These are phyloP conservation scores for Tangara arthus DNA, from an alignment of 2,797 vertebrate genomes.

Conservation along the genomic window DNA sequence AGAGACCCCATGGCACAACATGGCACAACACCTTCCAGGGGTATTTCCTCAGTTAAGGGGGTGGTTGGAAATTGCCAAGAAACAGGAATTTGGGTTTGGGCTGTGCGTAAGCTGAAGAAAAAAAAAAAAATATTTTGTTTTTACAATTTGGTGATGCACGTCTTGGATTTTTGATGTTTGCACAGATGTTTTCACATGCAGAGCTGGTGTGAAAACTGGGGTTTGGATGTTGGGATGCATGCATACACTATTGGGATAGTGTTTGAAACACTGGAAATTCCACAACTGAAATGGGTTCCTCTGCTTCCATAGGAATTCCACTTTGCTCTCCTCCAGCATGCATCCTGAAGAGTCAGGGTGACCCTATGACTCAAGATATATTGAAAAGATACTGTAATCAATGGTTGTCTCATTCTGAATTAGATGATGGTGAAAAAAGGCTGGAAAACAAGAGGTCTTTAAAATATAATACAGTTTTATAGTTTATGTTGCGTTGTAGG, in stretches of 20 bases:
- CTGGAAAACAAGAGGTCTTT: not conserved
- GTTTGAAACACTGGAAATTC: not conserved
- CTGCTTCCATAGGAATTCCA: not conserved
- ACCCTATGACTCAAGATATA: not conserved
- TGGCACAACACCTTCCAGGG: not conserved
- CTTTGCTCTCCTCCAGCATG: not conserved
- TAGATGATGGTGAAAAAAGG: not conserved
- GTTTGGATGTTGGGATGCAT: not conserved
- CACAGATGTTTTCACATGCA: not conserved
- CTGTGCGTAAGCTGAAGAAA: not conserved
- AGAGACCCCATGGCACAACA: too few relatives aligned
- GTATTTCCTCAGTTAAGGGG: fast-evolving
- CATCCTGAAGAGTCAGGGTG: not conserved
- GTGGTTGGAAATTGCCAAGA: not conserved
- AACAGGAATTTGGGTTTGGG: not conserved
- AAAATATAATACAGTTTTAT: not conserved
- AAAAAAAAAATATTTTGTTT: not conserved
- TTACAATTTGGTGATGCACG: not conserved
- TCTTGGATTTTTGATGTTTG: not conserved
- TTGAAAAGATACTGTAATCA: not conserved
- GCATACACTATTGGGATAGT: too few relatives aligned
- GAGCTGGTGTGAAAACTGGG: not conserved
- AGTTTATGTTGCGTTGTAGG: not conserved
- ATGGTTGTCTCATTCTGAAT: not conserved
- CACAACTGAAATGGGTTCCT: not conserved